Evolutionary conservation across 1,140 invertebrate species (phyloP), one percentile per base, ranked within the genome.

Genomic region (Camponotus floridanus): DNA sequence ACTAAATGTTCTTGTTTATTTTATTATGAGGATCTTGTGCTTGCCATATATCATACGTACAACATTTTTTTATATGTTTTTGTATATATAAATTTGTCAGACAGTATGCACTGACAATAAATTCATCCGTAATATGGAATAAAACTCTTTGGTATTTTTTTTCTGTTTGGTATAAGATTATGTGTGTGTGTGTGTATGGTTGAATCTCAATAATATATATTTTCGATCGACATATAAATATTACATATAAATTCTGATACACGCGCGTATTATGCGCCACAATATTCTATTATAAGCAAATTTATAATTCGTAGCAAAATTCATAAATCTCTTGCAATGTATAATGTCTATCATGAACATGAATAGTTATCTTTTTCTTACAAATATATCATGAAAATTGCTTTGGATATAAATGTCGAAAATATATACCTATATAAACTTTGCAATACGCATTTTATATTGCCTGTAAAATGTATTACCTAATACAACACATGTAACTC

Each of bases 131-230:
- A 48, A 85, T 80, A 6, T 26, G 57, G 31, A 68, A 48, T 51
- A 33, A 88, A 55, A 45, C 39, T 88, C 74, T 88, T 88, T 88
- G 73, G 80, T 88, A 81, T 79, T 48, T 70, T 59, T 59, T 71
- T 70, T 51, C 3, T 57, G 11, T 88, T 86, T 88, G 76, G 1
- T 45, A 7, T 45, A 45, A 11, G 18, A 4, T 61, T n/a, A 59
- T 48, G 31, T 31, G 33, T 13, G 9, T 45, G 45, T 51, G 31
- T 31, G 33, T 13, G 9, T 45, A 11, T 51, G 4, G 1, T 42
- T 67, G 15, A 6, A 2, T 59, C 55, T 81, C 13, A 18, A 81
- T 48, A 33, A 45, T 36, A 51, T 65, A 31, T 61, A 61, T 39
- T 39, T 79, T 78, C 15, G 55, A 68, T 80, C 57, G 51, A 71